A percentile compares a stretch with the other conserved stretches of the same genome.
phyloP scores from a whole-genome alignment of 2,888 invertebrate genomes.

The Uloborus plumipes region DNA sequence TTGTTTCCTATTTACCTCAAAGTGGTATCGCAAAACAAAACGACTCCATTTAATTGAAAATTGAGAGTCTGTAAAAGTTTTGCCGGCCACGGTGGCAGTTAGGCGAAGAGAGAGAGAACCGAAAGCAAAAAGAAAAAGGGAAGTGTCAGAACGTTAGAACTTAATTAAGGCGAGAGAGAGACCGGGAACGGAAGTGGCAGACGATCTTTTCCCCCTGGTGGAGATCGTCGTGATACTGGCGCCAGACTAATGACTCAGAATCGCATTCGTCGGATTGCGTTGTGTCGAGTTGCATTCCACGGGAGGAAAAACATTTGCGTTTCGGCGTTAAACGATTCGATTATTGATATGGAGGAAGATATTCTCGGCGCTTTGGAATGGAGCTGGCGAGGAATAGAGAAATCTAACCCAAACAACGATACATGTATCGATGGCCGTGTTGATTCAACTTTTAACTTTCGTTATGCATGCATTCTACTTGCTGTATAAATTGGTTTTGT shows the following conservation, averaged over 20 bases:
- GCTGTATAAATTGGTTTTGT: too few relatives aligned
- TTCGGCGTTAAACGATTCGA: constrained; percentile 7
- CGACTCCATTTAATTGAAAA: constrained; percentile 3
- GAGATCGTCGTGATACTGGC: constrained; percentile 48
- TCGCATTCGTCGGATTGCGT: constrained; percentile 10
- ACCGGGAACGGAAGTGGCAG: constrained; percentile 46
- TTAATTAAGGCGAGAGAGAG: constrained; percentile 39
- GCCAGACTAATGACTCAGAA: constrained; percentile 58
- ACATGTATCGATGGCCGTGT: too few relatives aligned
- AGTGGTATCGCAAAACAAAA: too few relatives aligned
- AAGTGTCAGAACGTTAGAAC: constrained; percentile 52
- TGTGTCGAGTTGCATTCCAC: constrained; percentile 16
- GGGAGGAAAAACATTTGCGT: constrained; percentile 9
- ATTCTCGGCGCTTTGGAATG: too few relatives aligned
- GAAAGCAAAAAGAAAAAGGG: constrained; percentile 20
- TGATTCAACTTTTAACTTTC: too few relatives aligned
- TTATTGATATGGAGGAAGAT: constrained; percentile 8
- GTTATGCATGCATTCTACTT: too few relatives aligned
- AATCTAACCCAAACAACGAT: too few relatives aligned
- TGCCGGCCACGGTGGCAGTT: background rate
- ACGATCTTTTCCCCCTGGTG: constrained; percentile 33
- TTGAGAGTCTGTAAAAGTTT: constrained; percentile 5
- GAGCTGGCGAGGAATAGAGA: too few relatives aligned
- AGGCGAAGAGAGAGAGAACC: too few relatives aligned
- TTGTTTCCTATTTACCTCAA: too few relatives aligned